phyloP scores from a whole-genome alignment of 2,113 vertebrate genomes.

The Sinocyclocheilus grahami region DNA sequence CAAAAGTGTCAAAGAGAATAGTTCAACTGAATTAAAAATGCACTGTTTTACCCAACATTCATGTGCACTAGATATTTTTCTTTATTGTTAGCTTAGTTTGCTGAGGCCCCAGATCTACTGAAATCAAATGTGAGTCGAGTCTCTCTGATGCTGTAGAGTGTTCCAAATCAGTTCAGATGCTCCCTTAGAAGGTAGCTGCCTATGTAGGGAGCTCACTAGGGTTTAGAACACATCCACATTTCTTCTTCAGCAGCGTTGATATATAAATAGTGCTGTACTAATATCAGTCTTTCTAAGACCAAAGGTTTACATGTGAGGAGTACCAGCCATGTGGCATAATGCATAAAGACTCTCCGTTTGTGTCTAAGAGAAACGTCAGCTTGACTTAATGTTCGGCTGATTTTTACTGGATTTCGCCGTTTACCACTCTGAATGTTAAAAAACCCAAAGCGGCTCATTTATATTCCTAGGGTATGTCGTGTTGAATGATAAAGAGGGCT shows the following conservation, averaged over 20 bases:
- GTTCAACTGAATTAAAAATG: neutral
- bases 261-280: neutral
- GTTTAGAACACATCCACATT: neutral
- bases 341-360: neutral
- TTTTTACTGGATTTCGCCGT: constrained; percentile 78
- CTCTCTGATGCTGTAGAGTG: neutral
- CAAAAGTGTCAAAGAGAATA: neutral
- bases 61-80: too few relatives aligned
- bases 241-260: neutral
- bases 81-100: too few relatives aligned
- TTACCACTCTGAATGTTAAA: constrained; percentile 72
- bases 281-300: neutral
- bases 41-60: neutral
- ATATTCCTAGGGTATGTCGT: constrained; percentile 66
- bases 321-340: neutral
- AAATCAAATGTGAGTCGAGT: neutral
- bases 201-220: neutral
- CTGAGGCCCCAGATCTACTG: neutral
- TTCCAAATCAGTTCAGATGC: neutral
- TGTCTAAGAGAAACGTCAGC: constrained; percentile 68
- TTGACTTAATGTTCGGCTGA: constrained; percentile 72
- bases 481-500: constrained; percentile 71
- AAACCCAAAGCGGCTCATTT: constrained; percentile 69
- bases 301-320: neutral
- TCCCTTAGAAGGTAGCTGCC: neutral